phyloP scores from a whole-genome alignment of 2,113 vertebrate genomes.

The Ageneiosus marmoratus region DNA sequence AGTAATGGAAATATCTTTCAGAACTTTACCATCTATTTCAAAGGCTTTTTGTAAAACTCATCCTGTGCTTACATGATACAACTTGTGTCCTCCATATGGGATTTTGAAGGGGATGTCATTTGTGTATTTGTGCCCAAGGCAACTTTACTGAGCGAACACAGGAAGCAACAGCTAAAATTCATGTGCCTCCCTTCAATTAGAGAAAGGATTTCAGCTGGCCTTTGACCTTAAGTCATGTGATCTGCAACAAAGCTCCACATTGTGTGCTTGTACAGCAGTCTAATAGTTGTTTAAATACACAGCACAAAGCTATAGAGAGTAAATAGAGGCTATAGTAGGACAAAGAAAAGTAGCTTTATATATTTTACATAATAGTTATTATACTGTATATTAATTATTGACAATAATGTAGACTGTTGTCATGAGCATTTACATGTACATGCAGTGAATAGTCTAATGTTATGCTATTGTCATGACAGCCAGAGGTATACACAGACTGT shows the following conservation, averaged over 20 bases:
- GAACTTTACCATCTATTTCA: background rate
- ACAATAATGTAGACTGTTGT: background rate
- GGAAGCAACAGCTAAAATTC: conserved; percentile 11
- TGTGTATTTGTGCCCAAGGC: background rate
- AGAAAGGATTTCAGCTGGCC: conserved; percentile 1
- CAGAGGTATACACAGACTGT: background rate
- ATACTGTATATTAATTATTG: background rate
- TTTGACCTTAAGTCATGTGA: conserved; percentile 22
- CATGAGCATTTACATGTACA: background rate
- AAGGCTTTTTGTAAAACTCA: background rate
- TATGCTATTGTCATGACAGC: background rate
- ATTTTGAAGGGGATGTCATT: conserved; percentile 18
- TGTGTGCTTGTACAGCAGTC: conserved; percentile 1
- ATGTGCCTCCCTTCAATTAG: background rate
- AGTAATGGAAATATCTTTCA: background rate
- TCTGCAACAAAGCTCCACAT: conserved; percentile 18
- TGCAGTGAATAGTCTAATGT: background rate
- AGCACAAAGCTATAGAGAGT: background rate
- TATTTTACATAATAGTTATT: background rate
- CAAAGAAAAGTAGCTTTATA: background rate
- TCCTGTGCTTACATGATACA: background rate
- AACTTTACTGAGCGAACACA: background rate
- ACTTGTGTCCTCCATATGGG: conserved; percentile 24
- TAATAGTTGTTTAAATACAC: background rate
- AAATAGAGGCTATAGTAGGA: background rate